Evolutionary conservation across 2,888 invertebrate genomes (phyloP), one percentile per base, ranked within the genome.

Genomic region (Heliconius ismenius): DNA sequence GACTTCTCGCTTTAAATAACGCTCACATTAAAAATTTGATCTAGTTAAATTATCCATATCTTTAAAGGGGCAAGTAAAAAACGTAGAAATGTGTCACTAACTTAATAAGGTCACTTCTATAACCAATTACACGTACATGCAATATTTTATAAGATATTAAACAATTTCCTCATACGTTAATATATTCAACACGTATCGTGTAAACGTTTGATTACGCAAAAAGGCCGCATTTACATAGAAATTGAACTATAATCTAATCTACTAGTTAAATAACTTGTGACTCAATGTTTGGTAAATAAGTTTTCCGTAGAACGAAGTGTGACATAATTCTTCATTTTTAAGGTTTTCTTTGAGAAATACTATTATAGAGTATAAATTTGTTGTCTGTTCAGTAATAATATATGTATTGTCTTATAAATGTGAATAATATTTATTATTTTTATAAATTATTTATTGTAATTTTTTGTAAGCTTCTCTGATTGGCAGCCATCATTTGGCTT

Each of bases 201-300:
- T 63, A 9, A 2, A 28, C 18, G 62, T 28, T n/a, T n/a, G 24
- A 64, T 64, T 64, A 32, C 64, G 65, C 39, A 65, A 36, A 36
- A 36, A 24, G 11, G 10, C 18, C 65, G 6, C 65, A 65, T 65
- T 65, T 39, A 65, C 36, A 65, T 65, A n/a, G 13, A 65, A 39
- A 65, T 65, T 65, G 32, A 39, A 36, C 39, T 62, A 26, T 62
- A 62, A 62, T 62, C 62, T 62, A 62, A 62, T 62, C 62, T 26
- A 62, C n/a, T 65, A 65, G 65, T 65, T 36, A 65, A 65, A 65
- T 65, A 65, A 65, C 13, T 24, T 32, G 10, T 65, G 39, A 62
- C 62, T 62, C 26, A 62, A 62, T 62, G 0, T 6, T 26, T 26
- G 7, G 7, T 62, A 21, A 49, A 49, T 21, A 49, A 49, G 1